Conservation (phyloP, 2,113 vertebrate species). For the Sturnira hondurensis region DNA sequence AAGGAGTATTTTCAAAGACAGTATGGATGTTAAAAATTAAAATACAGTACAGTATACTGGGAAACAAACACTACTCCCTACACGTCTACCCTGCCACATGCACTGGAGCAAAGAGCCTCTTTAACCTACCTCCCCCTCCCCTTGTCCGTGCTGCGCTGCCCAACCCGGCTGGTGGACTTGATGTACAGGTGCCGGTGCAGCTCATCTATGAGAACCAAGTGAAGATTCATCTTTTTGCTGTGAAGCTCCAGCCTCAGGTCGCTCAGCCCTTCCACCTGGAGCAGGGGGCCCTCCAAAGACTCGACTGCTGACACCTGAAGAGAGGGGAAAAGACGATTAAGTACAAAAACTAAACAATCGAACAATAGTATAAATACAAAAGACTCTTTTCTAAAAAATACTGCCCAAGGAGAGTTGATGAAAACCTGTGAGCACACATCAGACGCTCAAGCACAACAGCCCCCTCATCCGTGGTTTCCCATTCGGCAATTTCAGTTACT, state of each 20-base stretch:
- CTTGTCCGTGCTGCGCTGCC: conserved; percentile 87
- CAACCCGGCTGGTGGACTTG: conserved; percentile 93
- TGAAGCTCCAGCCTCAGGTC: conserved; percentile 96
- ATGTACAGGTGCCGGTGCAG: conserved; percentile 97
- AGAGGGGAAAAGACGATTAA: background rate
- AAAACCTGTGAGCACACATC: background rate
- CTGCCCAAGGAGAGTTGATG: background rate
- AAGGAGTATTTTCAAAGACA: background rate
- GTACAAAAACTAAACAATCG: background rate
- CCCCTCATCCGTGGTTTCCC: no score
- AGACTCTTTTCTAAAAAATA: background rate
- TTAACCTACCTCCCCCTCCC: conserved; percentile 78
- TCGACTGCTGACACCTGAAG: conserved; percentile 93
- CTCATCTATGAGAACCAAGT: conserved; percentile 95
- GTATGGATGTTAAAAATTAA: background rate
- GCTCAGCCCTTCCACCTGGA: conserved; percentile 95
- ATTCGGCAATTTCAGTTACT: background rate
- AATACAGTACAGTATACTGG: background rate
- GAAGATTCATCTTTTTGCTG: conserved; percentile 98
- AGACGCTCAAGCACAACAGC: background rate
- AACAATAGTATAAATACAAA: background rate
- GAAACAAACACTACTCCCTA: background rate
- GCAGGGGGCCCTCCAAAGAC: conserved; percentile 92
- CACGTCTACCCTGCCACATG: background rate
- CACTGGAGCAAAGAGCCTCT: background rate